Evolutionary conservation across 2,797 vertebrate genomes (phyloP).

Genomic region (Vespertilio murinus): DNA sequence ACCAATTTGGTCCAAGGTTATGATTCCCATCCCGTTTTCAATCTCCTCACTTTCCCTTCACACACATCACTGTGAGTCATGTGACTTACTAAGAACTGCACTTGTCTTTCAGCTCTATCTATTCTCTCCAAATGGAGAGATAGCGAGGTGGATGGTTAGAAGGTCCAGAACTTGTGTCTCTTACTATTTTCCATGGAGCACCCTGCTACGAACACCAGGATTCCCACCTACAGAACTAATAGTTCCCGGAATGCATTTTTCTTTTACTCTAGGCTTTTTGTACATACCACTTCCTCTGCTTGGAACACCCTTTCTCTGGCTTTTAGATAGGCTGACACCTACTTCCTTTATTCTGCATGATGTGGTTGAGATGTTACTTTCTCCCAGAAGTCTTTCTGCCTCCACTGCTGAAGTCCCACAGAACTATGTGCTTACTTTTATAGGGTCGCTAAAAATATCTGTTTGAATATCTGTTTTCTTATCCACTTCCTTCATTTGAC

Average conservation of each 20-base stretch:
- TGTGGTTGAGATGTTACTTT: not conserved
- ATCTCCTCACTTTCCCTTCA: not conserved
- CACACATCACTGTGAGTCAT: not conserved
- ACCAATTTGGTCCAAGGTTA: not conserved
- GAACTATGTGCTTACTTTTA: not conserved
- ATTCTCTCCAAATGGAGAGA: not conserved
- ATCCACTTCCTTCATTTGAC: not conserved
- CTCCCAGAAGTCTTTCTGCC: slow-evolving; percentile 10
- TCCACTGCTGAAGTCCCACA: not conserved
- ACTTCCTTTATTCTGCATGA: not conserved
- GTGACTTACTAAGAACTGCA: not conserved
- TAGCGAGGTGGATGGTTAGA: not conserved
- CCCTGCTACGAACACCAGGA: not conserved
- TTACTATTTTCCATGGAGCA: not conserved
- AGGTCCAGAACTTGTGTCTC: not conserved
- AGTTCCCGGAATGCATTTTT: not conserved
- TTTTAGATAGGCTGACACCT: not conserved
- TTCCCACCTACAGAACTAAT: not conserved
- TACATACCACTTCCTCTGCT: not conserved
- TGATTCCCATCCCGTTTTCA: not conserved
- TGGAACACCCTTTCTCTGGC: not conserved
- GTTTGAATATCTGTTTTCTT: slow-evolving; percentile 46
- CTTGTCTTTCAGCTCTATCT: not conserved
- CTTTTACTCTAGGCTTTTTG: slow-evolving; percentile 35
- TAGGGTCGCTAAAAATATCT: not conserved